Evolutionary conservation across 2,113 vertebrate species (phyloP), one percentile per base, ranked within the genome.

Genomic region (Rhinolophus ferrumequinum): DNA sequence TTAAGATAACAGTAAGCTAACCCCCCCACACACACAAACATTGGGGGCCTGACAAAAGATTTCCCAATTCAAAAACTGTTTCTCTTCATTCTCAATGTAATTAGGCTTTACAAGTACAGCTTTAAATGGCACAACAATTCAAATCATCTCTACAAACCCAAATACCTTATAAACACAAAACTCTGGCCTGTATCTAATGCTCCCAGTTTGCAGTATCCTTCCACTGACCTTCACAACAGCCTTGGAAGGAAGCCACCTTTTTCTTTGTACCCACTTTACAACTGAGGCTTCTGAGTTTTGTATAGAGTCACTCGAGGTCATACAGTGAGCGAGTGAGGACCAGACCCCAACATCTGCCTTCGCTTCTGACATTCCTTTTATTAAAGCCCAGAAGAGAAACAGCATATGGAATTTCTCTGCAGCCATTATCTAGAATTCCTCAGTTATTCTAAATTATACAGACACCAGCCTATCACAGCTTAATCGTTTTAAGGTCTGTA

Each of bases 21-120:
- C 2, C 2, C 8, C 66, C 18, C 50, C 24, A n/a, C 79, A 44
- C 41, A 44, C 41, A 44, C 47, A 50, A 12, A n/a, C 44, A n/a
- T 38, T 60, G 73, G 89, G 24, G 12, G 15, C n/a, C 52, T 93
- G 52, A 11, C 2, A 52, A 70, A 92, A 96, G 10, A 66, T 81
- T 94, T 90, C 11, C 41, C 72, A 28, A 70, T 60, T 92, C 10
- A 85, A 75, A 97, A 82, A 70, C 41, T 73, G 5, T 56, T 85
- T 96, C 2, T 86, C 12, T 85, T 82, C 22, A 88, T 88, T 44
- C 16, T 14, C 2, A 38, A 41, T 79, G 64, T 80, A 82, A 54
- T 54, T 84, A 84, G 64, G 8, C 30, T 70, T 88, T 58, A 73
- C 79, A 93, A 95, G 62, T 76, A 18, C 5, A 38, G 26, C 10